Evolutionary conservation across 2,888 invertebrate species (phyloP).

Genomic region (Pachymerium ferrugineum): DNA sequence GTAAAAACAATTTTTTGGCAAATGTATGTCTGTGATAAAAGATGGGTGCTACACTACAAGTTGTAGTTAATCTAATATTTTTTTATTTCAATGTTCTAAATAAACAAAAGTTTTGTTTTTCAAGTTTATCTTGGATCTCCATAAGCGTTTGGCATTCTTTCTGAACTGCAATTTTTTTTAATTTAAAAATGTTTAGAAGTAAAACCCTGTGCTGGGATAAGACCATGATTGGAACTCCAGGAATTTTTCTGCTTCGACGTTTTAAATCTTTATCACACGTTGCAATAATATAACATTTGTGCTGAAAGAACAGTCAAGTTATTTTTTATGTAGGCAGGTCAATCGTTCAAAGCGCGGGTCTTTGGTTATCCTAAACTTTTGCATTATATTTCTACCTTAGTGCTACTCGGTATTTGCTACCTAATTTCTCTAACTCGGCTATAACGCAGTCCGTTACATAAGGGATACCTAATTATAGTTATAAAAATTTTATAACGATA

Average conservation of each 20-base stretch:
- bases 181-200: not conserved
- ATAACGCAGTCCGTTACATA: conserved; percentile 98
- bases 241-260: conserved; percentile 89
- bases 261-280: conserved; percentile 98
- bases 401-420: conserved; percentile 89
- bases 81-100: no score
- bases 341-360: conserved; percentile 90
- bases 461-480: conserved; percentile 84
- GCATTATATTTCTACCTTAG: conserved; percentile 54
- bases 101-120: no score
- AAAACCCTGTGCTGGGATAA: conserved; percentile 73
- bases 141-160: conserved; percentile 98
- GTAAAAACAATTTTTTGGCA: no score
- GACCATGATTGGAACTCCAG: conserved; percentile 98
- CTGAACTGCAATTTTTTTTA: conserved; percentile 47
- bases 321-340: conserved; percentile 87
- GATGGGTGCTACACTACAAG: no score
- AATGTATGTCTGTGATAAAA: no score
- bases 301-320: conserved; percentile 54
- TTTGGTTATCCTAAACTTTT: conserved; percentile 65
- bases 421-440: conserved; percentile 94
- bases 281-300: conserved; percentile 98
- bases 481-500: no score
- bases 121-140: no score
- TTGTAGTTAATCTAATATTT: no score